Conservation (phyloP, 1,140 invertebrate genomes). For the Drosophila bifasciata region DNA sequence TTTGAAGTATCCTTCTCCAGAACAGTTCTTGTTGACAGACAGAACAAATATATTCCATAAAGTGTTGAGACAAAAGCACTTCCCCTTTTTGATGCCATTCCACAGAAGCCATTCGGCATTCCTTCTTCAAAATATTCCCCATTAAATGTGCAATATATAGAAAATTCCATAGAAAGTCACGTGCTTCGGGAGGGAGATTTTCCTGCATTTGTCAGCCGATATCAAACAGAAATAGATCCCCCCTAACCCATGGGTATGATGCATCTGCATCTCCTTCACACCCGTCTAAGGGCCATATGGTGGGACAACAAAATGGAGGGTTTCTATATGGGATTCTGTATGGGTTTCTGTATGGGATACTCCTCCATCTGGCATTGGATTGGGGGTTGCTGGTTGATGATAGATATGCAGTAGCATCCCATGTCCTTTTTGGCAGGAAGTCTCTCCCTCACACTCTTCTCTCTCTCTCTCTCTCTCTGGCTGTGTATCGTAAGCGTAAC, state of each 20-base stretch:
- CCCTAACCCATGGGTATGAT: conserved; percentile 22
- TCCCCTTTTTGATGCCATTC: too few relatives aligned
- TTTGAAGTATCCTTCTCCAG: too few relatives aligned
- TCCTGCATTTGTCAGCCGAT: conserved; percentile 52
- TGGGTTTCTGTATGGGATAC: conserved; percentile 5
- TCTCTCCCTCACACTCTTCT: too few relatives aligned
- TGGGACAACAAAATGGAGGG: conserved; percentile 46
- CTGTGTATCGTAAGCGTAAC: conserved; percentile 60
- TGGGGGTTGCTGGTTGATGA: conserved; percentile 49
- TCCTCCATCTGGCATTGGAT: conserved; percentile 19
- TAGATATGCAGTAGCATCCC: conserved; percentile 61
- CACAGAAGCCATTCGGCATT: too few relatives aligned
- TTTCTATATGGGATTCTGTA: conserved; percentile 4
- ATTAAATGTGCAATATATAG: conserved; percentile 7
- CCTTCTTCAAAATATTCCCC: too few relatives aligned
- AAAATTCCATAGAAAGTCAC: conserved; percentile 59
- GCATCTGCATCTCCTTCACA: conserved; percentile 17
- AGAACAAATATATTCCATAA: too few relatives aligned
- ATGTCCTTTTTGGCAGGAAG: conserved; percentile 26
- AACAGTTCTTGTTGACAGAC: too few relatives aligned
- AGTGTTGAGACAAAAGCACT: too few relatives aligned
- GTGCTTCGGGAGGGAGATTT: conserved; percentile 41
- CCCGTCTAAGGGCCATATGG: conserved; percentile 45
- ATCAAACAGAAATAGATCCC: conserved; percentile 56
- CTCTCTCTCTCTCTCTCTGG: too few relatives aligned